Percentiles rank a stretch among this genome's conserved stretches.
Conservation (phyloP, 1,140 invertebrate species). For the Berghia stephanieae region DNA sequence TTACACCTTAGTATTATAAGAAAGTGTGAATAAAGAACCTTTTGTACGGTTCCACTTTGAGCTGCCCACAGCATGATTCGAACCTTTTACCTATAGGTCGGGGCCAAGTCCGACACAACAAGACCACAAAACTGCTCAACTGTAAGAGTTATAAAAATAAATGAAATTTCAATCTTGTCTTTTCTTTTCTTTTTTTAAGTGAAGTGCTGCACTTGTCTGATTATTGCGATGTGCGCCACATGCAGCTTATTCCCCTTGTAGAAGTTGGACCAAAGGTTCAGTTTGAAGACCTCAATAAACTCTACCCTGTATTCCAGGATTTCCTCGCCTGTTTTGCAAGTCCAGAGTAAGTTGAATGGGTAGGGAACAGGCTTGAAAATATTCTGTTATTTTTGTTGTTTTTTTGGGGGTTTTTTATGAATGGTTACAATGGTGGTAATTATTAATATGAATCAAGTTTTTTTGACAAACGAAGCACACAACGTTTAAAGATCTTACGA, state of each 20-base stretch:
- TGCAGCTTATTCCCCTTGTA: slow-evolving; percentile 72
- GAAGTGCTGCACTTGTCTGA: slow-evolving; percentile 75
- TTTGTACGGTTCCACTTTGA: too few relatives aligned
- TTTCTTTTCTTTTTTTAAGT: slow-evolving; percentile 56
- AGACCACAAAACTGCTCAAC: too few relatives aligned
- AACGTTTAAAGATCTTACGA: too few relatives aligned
- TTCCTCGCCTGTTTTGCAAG: slow-evolving; percentile 69
- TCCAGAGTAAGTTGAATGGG: slow-evolving; percentile 66
- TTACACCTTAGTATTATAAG: too few relatives aligned
- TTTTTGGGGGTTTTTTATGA: not conserved
- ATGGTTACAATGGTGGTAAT: not conserved
- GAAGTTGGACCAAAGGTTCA: slow-evolving; percentile 72
- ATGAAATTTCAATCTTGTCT: not conserved
- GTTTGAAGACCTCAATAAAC: slow-evolving; percentile 70
- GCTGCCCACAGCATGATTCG: too few relatives aligned
- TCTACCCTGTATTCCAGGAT: slow-evolving; percentile 73
- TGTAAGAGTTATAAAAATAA: too few relatives aligned
- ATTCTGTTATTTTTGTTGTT: not conserved
- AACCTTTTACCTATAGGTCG: too few relatives aligned
- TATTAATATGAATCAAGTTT: not conserved
- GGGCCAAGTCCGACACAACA: too few relatives aligned
- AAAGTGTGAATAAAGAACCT: too few relatives aligned
- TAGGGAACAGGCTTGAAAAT: not conserved
- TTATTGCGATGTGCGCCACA: slow-evolving; percentile 71
- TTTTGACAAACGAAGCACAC: too few relatives aligned